Conservation (phyloP, 2,113 vertebrate genomes). For the Cygnus atratus region DNA sequence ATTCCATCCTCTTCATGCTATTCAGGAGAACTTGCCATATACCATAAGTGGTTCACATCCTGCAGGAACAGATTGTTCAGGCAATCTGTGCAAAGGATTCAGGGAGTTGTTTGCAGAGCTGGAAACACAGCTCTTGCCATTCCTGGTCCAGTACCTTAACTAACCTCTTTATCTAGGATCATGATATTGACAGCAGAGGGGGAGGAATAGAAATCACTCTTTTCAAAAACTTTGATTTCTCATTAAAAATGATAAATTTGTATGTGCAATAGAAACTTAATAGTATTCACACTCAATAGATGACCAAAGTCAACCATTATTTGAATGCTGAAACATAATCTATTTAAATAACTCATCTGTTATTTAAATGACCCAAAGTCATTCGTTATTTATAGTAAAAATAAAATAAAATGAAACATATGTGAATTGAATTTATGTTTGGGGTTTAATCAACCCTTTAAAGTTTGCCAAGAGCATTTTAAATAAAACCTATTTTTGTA, state of each 20-base stretch:
- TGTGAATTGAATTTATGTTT: neutral
- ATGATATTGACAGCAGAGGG: neutral
- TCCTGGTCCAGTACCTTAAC: neutral
- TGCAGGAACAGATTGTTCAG: neutral
- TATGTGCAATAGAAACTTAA: neutral
- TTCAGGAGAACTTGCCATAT: neutral
- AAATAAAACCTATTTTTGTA: neutral
- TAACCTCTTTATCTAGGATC: neutral
- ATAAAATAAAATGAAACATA: neutral
- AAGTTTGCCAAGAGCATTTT: neutral
- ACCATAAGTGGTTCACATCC: neutral
- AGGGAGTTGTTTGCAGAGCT: neutral
- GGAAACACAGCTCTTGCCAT: neutral
- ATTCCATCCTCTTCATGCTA: neutral
- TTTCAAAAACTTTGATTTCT: neutral
- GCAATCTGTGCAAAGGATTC: neutral
- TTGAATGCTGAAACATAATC: neutral
- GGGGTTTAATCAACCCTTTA: neutral
- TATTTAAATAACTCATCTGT: neutral
- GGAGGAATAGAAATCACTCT: neutral
- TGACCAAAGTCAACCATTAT: neutral
- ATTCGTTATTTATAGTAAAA: neutral
- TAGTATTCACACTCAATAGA: neutral
- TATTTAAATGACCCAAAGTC: neutral
- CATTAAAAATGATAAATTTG: neutral